These are phyloP conservation scores for Caenorhabditis sp. DNA, from an alignment of 2,888 invertebrate genomes.

Conservation along the genomic window DNA sequence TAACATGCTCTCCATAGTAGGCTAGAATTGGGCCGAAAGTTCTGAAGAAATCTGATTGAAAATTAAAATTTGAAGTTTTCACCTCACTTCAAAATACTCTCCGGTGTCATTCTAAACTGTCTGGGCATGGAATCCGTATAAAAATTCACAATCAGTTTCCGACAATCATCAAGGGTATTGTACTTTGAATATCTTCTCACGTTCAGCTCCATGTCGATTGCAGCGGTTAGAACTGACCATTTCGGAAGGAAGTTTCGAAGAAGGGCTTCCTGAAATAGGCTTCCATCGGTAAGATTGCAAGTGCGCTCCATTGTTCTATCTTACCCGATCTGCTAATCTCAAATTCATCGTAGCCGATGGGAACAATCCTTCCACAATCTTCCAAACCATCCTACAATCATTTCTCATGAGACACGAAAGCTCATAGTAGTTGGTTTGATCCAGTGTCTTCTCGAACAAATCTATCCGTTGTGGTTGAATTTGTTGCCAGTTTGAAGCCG, in stretches of 20 bases:
- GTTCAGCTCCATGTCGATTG: conserved; percentile 20
- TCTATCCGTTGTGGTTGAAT: conserved; percentile 4
- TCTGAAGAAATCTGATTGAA: neutral
- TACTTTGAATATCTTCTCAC: neutral
- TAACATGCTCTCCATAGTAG: conserved; percentile 8
- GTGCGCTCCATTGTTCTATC: neutral
- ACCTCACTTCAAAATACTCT: conserved; percentile 7
- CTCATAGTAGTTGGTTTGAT: conserved; percentile 28
- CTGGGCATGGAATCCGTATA: conserved; percentile 8
- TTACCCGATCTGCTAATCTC: conserved; percentile 8
- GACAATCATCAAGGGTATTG: neutral
- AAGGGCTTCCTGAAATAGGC: conserved; percentile 26
- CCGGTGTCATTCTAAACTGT: conserved; percentile 4
- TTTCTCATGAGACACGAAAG: conserved; percentile 17
- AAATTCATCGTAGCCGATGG: conserved; percentile 3
- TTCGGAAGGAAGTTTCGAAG: conserved; percentile 34
- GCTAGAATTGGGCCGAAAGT: neutral
- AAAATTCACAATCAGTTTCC: conserved; percentile 22
- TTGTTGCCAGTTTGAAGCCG: conserved; percentile 13
- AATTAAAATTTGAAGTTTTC: neutral
- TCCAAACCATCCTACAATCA: conserved; percentile 24
- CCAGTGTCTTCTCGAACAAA: conserved; percentile 9
- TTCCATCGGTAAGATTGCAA: no score
- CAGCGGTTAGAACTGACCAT: conserved; percentile 19
- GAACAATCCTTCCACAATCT: conserved; percentile 11